phyloP scores from a whole-genome alignment of 2,113 vertebrate species.

The Tragulus kanchil region DNA sequence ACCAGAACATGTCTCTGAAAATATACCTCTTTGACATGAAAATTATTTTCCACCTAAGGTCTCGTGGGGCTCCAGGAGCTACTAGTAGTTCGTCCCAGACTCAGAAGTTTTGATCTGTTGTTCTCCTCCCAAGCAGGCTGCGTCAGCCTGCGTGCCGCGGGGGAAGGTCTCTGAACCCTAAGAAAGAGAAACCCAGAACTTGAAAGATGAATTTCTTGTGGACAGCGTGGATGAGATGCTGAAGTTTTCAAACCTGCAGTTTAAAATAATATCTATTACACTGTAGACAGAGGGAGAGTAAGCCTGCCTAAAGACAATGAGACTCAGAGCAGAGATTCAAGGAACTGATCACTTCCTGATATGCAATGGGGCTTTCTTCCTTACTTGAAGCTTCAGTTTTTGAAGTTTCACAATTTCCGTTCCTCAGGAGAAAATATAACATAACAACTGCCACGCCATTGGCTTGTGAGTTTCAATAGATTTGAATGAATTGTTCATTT shows the following conservation, averaged over 20 bases:
- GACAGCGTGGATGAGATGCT: background rate
- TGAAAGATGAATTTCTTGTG: background rate
- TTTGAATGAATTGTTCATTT: background rate
- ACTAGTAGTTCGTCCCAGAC: background rate
- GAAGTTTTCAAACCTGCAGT: background rate
- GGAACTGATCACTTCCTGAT: conserved; percentile 55
- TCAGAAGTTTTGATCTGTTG: background rate
- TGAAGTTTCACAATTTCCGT: background rate
- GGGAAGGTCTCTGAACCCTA: background rate
- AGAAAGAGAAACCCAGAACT: background rate
- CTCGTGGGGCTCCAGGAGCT: background rate
- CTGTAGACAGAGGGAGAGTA: background rate
- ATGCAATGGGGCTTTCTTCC: background rate
- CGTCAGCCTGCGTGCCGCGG: background rate
- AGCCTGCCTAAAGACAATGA: background rate
- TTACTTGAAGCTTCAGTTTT: background rate
- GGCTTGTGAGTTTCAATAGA: background rate
- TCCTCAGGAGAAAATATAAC: conserved; percentile 25
- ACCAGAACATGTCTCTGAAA: background rate
- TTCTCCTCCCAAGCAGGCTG: background rate
- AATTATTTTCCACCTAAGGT: background rate
- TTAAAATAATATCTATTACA: background rate
- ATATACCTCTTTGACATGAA: background rate
- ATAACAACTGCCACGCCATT: background rate
- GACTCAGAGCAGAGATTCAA: conserved; percentile 21